Evolutionary conservation across 2,888 invertebrate genomes (phyloP).

Genomic region (Arrhopalites spinosus): DNA sequence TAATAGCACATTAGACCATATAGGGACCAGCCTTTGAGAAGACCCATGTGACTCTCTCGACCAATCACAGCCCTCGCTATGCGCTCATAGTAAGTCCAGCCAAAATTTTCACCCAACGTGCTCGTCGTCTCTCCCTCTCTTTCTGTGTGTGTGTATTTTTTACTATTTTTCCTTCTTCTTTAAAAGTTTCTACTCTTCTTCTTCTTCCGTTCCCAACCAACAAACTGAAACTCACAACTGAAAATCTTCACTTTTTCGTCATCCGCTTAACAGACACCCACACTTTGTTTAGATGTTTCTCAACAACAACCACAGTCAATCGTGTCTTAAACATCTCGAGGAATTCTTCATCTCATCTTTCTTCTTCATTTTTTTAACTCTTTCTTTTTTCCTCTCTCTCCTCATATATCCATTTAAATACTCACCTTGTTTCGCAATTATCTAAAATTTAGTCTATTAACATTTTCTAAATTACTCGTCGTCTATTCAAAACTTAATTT

Average conservation of each 20-base stretch:
- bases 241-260: constrained; percentile 1
- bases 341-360: background rate
- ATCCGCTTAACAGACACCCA: constrained; percentile 21
- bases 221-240: background rate
- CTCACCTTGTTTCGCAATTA: background rate
- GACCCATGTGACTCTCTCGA: constrained; percentile 48
- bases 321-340: constrained; percentile 26
- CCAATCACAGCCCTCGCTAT: constrained; percentile 49
- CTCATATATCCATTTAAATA: background rate
- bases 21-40: constrained; percentile 54
- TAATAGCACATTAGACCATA: constrained; percentile 59
- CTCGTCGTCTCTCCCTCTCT: constrained; percentile 48
- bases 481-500: constrained; percentile 11
- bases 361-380: too few species aligned
- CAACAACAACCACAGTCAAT: constrained; percentile 33
- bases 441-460: constrained; percentile 21
- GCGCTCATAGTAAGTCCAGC: constrained; percentile 36
- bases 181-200: constrained; percentile 2
- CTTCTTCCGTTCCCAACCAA: background rate
- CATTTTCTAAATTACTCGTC: constrained; percentile 19
- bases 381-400: background rate
- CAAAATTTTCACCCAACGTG: constrained; percentile 32
- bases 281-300: constrained; percentile 34
- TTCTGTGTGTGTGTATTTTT: background rate
- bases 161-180: background rate